Evolutionary conservation across 1,140 invertebrate genomes (phyloP).

Genomic region (Ips typographus): DNA sequence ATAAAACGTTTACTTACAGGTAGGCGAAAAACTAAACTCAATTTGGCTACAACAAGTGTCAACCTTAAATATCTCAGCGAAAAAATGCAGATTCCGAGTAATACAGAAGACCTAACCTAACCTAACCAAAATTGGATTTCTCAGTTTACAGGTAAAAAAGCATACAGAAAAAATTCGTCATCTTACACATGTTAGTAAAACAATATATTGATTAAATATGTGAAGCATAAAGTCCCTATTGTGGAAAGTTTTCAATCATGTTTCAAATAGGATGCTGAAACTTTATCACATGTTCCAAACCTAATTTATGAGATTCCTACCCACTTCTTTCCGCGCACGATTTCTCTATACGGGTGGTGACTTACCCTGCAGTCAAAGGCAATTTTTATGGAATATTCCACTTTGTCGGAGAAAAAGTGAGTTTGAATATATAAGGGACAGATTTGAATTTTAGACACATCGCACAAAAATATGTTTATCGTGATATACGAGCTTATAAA

Average conservation of each 20-base stretch:
- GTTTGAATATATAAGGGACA: slow-evolving; percentile 16
- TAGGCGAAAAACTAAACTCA: too few relatives aligned
- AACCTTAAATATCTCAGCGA: too few relatives aligned
- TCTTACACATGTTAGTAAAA: too few relatives aligned
- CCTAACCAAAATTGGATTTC: too few relatives aligned
- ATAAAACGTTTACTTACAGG: too few relatives aligned
- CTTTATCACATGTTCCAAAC: not conserved
- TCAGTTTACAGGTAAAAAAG: too few relatives aligned
- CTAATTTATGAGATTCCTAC: slow-evolving; percentile 12
- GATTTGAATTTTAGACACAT: slow-evolving; percentile 20
- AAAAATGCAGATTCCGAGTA: too few relatives aligned
- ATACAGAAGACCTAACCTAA: too few relatives aligned
- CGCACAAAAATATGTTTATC: slow-evolving; percentile 26
- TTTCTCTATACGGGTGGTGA: slow-evolving; percentile 2
- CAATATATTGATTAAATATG: too few relatives aligned
- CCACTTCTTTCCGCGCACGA: not conserved
- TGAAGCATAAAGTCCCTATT: too few relatives aligned
- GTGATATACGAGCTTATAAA: slow-evolving; percentile 26
- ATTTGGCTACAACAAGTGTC: too few relatives aligned
- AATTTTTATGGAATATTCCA: slow-evolving; percentile 11
- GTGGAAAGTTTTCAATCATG: not conserved
- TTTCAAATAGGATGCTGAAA: not conserved
- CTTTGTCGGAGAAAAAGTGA: slow-evolving; percentile 12
- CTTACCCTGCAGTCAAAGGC: slow-evolving; percentile 3
- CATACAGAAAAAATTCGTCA: too few relatives aligned